These are phyloP conservation scores for Austrolebias charrua DNA, from an alignment of 2,797 vertebrate species.

Conservation along the genomic window DNA sequence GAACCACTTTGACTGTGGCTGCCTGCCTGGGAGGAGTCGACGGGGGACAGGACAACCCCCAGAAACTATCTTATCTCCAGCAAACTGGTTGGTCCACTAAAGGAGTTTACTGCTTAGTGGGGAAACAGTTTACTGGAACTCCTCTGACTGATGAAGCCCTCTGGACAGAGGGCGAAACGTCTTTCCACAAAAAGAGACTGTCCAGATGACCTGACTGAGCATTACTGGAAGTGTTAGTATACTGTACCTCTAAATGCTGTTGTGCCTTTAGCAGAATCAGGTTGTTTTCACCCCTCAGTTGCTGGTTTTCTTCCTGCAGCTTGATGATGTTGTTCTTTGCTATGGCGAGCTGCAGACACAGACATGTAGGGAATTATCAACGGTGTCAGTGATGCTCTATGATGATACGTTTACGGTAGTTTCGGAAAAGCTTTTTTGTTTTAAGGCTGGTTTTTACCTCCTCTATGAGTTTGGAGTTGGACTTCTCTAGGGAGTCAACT, in stretches of 20 bases:
- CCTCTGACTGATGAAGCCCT: no score
- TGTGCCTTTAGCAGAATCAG: constrained; percentile 93
- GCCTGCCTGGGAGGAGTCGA: no score
- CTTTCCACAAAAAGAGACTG: no score
- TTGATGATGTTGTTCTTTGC: constrained; percentile 99
- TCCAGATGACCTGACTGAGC: no score
- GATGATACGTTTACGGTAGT: neutral
- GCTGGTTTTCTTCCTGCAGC: constrained; percentile 98
- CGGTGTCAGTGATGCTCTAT: neutral
- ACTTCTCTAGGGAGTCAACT: constrained; percentile 94
- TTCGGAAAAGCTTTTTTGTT: neutral
- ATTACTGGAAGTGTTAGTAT: no score
- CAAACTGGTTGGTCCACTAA: no score
- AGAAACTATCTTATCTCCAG: no score
- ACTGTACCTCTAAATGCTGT: constrained; percentile 90
- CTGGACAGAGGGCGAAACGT: no score
- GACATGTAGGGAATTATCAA: neutral
- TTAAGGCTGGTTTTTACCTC: constrained; percentile 81
- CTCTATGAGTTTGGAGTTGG: constrained; percentile 97
- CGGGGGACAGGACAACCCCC: no score
- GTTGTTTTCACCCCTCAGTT: constrained; percentile 94
- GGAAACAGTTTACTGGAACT: no score
- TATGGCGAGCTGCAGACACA: constrained; percentile 87
- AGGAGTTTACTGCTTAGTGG: no score
- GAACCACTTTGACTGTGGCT: no score